Base-by-base conservation (phyloP, 2,888 invertebrate species). In the Campopleginae sp. region DNA sequence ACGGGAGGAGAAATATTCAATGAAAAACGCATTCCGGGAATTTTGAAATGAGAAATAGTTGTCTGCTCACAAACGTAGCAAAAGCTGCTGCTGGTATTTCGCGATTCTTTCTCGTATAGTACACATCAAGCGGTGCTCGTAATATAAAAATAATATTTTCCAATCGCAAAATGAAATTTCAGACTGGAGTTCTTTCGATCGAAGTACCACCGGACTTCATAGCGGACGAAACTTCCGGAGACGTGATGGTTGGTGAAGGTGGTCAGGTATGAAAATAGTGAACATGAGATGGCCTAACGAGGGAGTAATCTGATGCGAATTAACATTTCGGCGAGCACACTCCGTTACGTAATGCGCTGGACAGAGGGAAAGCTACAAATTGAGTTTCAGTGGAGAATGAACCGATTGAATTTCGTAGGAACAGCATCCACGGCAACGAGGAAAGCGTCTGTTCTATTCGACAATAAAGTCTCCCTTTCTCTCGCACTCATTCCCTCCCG, bases 131-230 rank as follows among this genome's bases (percentile, higher is more conserved):
- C n/a, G n/a, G n/a, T 54, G 23, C 42, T 44, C 31, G 65, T 65
- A 0, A 8, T 19, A 7, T 5, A 10, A 8, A 31, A 70, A 1
- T 12, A 31, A 7, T 27, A 27, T 27, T 27, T 7, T 3, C 27
- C 27, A 3, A 14, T 81, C 31, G 80, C 19, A 14, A 31, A 66
- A 12, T 83, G 82, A 82, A 82, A 88, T 94, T 94, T 12, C 94
- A 98, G 98, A 96, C 97, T 94, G 98, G 97, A 44, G 96, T 95
- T 93, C 94, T 98, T 89, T 97, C 98, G 88, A 98, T 98, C 76
- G 97, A 98, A 38, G 96, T 98, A 88, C 98, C 98, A 46, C 98
- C 98, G n/a, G 98, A 98, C 94, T 98, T 98, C 91, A 95, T 98
- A 86, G 93, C 96, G 23, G 97, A 97, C 91, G 97, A 97, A 91